A percentile compares a stretch with the other conserved stretches of the same genome.
Conservation (phyloP, 2,113 vertebrate genomes). For the Desmodus rotundus region DNA sequence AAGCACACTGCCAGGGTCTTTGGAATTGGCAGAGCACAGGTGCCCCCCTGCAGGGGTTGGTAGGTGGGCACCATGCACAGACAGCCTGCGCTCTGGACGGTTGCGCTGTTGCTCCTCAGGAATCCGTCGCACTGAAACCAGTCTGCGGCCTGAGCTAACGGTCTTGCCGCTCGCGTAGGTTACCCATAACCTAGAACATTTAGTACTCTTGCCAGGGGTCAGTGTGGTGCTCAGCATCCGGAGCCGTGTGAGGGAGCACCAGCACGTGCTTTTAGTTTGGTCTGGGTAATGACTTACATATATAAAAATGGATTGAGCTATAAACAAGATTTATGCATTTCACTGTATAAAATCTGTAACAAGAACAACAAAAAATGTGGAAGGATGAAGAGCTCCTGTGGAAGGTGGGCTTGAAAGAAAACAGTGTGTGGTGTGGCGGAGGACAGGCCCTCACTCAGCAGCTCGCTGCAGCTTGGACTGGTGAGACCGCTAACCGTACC, state of each 20-base stretch:
- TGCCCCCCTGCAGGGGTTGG: not conserved
- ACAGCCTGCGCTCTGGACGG: not conserved
- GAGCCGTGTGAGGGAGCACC: too few relatives aligned
- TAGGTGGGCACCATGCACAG: accelerated
- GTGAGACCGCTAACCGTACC: not conserved
- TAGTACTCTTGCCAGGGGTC: too few relatives aligned
- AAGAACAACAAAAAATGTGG: not conserved
- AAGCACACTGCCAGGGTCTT: not conserved
- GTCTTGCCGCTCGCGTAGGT: not conserved
- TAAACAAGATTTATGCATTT: not conserved
- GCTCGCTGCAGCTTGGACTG: not conserved
- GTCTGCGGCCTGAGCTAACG: too few relatives aligned
- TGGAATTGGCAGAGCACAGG: accelerated
- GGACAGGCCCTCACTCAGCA: accelerated
- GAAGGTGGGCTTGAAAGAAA: not conserved
- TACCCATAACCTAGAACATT: not conserved
- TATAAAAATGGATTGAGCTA: not conserved
- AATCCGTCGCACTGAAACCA: not conserved
- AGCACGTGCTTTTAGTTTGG: not conserved
- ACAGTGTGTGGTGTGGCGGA: not conserved
- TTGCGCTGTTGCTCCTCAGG: accelerated
- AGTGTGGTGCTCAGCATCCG: accelerated
- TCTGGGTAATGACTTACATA: not conserved
- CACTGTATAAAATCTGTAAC: not conserved
- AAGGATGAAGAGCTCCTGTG: not conserved